A percentile compares a stretch with the other conserved stretches of the same genome.
These are phyloP conservation scores for Cichlasoma orientale DNA, from an alignment of 2,797 vertebrate genomes.

Conservation along the genomic window DNA sequence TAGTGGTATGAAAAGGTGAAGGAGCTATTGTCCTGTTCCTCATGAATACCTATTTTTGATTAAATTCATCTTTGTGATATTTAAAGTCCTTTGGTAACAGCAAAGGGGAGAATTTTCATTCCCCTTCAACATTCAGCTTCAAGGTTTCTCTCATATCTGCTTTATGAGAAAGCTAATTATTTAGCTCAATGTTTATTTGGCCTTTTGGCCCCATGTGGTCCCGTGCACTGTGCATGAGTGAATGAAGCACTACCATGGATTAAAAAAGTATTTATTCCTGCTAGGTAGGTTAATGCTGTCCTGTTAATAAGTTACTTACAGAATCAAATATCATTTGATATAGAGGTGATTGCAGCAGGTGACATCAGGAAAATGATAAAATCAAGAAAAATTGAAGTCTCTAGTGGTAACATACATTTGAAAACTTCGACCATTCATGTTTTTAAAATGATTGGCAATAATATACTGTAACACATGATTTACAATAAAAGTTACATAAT, in stretches of 20 bases:
- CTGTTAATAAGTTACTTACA: neutral
- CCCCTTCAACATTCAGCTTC: conserved; percentile 9
- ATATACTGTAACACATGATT: neutral
- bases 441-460: neutral
- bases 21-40: conserved; percentile 57
- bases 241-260: neutral
- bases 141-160: conserved; percentile 25
- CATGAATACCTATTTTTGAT: conserved; percentile 72
- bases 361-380: neutral
- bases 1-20: conserved; percentile 54
- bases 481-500: conserved; percentile 5
- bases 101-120: conserved; percentile 13
- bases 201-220: neutral
- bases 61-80: conserved; percentile 61
- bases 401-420: neutral
- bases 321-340: neutral
- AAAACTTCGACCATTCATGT: too few relatives aligned
- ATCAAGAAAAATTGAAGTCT: neutral
- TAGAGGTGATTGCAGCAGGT: neutral
- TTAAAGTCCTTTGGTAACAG: conserved; percentile 38
- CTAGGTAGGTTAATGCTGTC: neutral
- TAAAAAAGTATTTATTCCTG: neutral
- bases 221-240: neutral
- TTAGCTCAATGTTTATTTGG: conserved; percentile 19
- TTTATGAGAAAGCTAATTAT: conserved; percentile 44